Evolutionary conservation across 2,888 invertebrate genomes (phyloP), one percentile per base, ranked within the genome.

Genomic region (Tipula unca): DNA sequence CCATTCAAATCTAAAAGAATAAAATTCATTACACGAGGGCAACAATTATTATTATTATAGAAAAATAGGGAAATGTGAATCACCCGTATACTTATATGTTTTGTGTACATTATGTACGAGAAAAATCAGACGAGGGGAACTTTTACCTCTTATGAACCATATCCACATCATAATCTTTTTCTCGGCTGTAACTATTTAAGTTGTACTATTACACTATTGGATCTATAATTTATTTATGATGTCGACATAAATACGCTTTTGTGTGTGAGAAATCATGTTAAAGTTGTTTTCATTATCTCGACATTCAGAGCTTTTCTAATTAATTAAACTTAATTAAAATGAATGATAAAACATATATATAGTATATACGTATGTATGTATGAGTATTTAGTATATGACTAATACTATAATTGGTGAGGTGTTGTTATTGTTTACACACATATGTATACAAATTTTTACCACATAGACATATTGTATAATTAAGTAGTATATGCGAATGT

Each of bases 271-370:
- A 54, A 69, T 69, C 25, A 8, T 69, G 25, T 69, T 48, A 48
- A 69, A 69, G 25, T 69, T 69, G 25, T 69, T 8, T 69, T 69
- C 13, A 69, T 69, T 25, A 69, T 25, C 25, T 69, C 69, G 69
- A 69, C 69, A 25, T 69, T 69, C 25, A 69, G 25, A 69, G 69
- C 69, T 25, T 69, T 69, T 25, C 25, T 25, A 69, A 69, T 69
- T 69, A 69, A 69, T 69, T 69, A 69, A 69, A 69, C 69, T 69
- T 69, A 69, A 69, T 69, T 69, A 69, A 69, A 69, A 69, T 25
- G 25, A 25, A 69, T 25, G 69, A 69, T 69, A 69, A 25, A 69
- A 25, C n/a, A n/a, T n/a, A n/a, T n/a, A n/a, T n/a, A n/a, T n/a
- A n/a, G n/a, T n/a, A 13, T 25, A 25, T 32, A 6, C 6, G 17